phyloP scores from a whole-genome alignment of 2,113 vertebrate genomes.

The Notarius lentiginosus region DNA sequence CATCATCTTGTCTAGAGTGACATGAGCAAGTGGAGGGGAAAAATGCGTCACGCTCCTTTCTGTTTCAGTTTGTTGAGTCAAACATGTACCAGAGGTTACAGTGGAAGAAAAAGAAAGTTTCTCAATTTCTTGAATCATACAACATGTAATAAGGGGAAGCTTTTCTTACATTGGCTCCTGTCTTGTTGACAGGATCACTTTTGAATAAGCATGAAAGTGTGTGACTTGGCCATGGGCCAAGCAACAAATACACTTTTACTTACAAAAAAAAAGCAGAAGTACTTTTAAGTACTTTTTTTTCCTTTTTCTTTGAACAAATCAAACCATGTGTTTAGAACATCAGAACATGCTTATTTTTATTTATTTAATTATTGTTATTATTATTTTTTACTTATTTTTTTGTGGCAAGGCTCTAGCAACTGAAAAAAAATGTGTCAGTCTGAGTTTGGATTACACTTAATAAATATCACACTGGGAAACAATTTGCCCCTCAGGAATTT shows the following conservation, averaged over 20 bases:
- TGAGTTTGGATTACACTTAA: not conserved
- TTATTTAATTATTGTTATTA: not conserved
- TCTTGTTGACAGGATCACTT: conserved; percentile 13
- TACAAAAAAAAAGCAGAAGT: not conserved
- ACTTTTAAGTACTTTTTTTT: not conserved
- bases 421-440: not conserved
- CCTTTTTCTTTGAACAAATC: not conserved
- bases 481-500: not conserved
- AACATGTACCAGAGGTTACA: conserved; percentile 23
- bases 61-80: conserved; percentile 25
- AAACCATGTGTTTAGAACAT: not conserved
- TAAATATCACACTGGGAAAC: not conserved
- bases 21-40: not conserved
- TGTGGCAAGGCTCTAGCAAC: not conserved
- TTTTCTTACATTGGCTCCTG: not conserved
- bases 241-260: not conserved
- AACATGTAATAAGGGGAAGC: conserved; percentile 33
- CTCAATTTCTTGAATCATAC: not conserved
- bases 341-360: not conserved
- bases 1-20: conserved; percentile 26
- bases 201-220: not conserved
- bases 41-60: not conserved
- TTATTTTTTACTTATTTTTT: not conserved
- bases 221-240: not conserved
- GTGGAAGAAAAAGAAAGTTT: not conserved